Conservation (phyloP, 2,797 vertebrate genomes). For the Manis javanica region DNA sequence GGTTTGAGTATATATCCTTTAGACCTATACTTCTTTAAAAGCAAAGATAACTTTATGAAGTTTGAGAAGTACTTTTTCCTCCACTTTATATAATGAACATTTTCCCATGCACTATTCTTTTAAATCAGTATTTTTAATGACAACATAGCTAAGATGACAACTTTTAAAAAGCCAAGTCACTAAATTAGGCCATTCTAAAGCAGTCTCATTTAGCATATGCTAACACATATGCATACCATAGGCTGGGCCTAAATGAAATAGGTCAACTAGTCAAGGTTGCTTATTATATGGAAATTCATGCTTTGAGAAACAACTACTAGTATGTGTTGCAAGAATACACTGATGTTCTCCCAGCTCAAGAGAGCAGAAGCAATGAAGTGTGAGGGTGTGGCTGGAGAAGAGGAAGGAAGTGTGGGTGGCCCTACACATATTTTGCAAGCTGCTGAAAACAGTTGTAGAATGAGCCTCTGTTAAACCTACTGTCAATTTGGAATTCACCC, state of each 20-base stretch:
- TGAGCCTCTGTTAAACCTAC: constrained; percentile 20
- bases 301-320: background rate
- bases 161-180: constrained; percentile 32
- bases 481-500: constrained; percentile 19
- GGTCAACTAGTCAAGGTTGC: background rate
- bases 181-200: background rate
- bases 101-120: background rate
- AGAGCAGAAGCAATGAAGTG: background rate
- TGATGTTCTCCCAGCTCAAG: background rate
- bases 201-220: background rate
- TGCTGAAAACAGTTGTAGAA: constrained; percentile 66
- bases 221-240: background rate
- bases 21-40: background rate
- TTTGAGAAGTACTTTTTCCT: background rate
- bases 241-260: background rate
- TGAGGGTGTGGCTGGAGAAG: constrained; percentile 66
- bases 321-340: background rate
- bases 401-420: constrained; percentile 79
- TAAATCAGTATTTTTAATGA: background rate
- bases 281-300: background rate
- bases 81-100: background rate
- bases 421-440: constrained; percentile 59
- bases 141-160: background rate
- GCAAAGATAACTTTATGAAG: background rate
- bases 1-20: background rate